These are phyloP conservation scores for Synergus japonicus DNA, from an alignment of 2,888 invertebrate species.

Conservation along the genomic window DNA sequence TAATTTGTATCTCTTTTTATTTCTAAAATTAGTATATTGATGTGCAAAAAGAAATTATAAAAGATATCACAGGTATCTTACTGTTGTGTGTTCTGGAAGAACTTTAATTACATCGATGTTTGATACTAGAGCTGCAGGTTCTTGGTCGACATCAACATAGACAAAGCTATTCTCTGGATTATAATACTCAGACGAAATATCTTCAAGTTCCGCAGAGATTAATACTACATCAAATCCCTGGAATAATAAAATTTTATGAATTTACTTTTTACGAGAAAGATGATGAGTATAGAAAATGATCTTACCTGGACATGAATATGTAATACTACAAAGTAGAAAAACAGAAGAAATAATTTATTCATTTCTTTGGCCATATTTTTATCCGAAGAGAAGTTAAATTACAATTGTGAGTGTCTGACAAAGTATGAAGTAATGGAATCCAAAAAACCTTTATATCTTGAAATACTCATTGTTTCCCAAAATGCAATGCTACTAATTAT, in stretches of 20 bases:
- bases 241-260: background rate
- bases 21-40: too few species aligned
- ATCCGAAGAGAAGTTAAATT: background rate
- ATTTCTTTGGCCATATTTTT: background rate
- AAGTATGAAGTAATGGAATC: background rate
- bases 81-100: background rate
- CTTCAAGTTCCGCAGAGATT: background rate
- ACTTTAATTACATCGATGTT: background rate
- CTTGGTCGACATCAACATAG: background rate
- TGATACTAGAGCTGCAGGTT: background rate
- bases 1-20: background rate
- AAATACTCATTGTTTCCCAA: too few species aligned
- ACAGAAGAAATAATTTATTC: background rate
- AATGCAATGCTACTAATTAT: background rate
- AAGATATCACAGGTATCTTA: background rate
- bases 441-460: background rate
- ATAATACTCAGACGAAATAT: background rate
- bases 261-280: background rate
- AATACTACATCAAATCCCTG: background rate
- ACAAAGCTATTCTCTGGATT: background rate
- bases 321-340: background rate
- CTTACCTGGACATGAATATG: background rate
- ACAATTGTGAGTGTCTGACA: background rate
- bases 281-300: background rate
- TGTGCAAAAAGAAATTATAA: too few species aligned